Conservation (phyloP, 1,140 invertebrate species). For the Drosophila kikkawai region DNA sequence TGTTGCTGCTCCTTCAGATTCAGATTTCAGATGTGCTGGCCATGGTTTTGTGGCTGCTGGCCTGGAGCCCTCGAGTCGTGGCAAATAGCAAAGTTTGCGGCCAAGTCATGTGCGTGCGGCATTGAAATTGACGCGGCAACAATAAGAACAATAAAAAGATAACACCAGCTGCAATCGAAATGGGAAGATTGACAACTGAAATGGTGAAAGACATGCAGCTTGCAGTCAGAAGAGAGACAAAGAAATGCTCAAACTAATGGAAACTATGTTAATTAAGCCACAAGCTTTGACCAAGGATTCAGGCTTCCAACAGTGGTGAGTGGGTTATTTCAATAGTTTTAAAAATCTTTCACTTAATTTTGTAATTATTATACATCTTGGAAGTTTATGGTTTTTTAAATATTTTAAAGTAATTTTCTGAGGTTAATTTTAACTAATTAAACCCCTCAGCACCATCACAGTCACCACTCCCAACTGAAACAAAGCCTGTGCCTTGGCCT, state of each 20-base stretch:
- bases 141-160: constrained; percentile 28
- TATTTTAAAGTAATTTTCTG: neutral
- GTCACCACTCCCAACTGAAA: constrained; percentile 1
- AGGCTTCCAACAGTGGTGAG: neutral
- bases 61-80: constrained; percentile 21
- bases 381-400: neutral
- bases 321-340: neutral
- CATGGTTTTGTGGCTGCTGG: constrained; percentile 23
- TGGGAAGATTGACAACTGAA: constrained; percentile 19
- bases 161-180: constrained; percentile 32
- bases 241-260: constrained; percentile 21
- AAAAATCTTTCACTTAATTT: neutral
- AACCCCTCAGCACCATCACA: constrained; percentile 38
- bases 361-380: neutral
- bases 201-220: neutral
- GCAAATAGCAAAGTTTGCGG: constrained; percentile 73
- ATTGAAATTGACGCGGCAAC: constrained; percentile 62
- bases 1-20: constrained; percentile 10
- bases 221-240: neutral
- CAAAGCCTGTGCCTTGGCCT: constrained; percentile 29
- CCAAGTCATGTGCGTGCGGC: constrained; percentile 75
- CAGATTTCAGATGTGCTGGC: constrained; percentile 1
- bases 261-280: constrained; percentile 59
- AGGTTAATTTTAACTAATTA: neutral
- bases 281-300: constrained; percentile 2